Base-by-base conservation (phyloP, 1,140 invertebrate species). In the Pararge aegeria region DNA sequence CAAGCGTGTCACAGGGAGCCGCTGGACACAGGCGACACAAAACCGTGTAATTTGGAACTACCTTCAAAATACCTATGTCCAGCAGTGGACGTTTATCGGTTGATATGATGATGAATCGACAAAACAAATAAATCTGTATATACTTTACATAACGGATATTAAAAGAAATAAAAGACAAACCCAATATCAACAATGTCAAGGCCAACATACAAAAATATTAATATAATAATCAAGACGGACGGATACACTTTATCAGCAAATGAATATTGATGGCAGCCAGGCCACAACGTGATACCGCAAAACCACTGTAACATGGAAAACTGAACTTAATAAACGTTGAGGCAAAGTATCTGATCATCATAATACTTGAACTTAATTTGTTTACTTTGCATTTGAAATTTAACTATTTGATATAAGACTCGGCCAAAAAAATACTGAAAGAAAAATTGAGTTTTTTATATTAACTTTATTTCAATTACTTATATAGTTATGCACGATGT, bases 201-300 rank as follows among this genome's bases (percentile, higher is more conserved):
- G 42, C 18, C 20, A 46, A 46, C 18, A 20, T 46, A 18, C 18
- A 19, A 46, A 46, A 46, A 46, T 46, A 46, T 46, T 46, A 19
- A 20, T 20, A 46, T 46, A 4, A 42, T 42, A 27, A 24, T 24
- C 42, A 5, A 18, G 5, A 20, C 19, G 20, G 42, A 10, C 42
- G 16, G 42, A 46, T 46, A 46, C 18, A 46, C 42, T 46, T 46
- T 46, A 46, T 19, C 42, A 13, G 24, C 9, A 15, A 55, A 44
- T 55, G 30, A n/a, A 37, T 27, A 55, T 44, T 44, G 37, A 55
- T 55, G 52, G 40, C 37, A 20, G 24, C 19, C 29, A 18, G 34
- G 42, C 46, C 42, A 19, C 42, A 51, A 42, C 52, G 52, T 55
- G 7, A 5, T 18, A 10, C 55, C 55, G n/a, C 55, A 44, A 52